Evolutionary conservation across 2,113 vertebrate species (phyloP).

Genomic region (Proteles cristata): DNA sequence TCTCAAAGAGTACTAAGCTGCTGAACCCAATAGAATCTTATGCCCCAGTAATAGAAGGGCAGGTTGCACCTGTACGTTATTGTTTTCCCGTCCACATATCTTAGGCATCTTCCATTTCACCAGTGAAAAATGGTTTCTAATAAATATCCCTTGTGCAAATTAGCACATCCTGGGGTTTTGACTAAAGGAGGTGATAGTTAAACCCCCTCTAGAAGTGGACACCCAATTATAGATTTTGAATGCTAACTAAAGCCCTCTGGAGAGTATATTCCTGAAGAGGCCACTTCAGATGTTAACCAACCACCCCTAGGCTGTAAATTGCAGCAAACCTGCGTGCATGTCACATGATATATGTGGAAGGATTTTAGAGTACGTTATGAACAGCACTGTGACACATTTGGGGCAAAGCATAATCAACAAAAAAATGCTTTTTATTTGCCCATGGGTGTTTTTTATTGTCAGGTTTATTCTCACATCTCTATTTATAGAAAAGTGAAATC

Average conservation of each 20-base stretch:
- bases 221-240: not conserved
- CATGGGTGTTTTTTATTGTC: not conserved
- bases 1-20: not conserved
- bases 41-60: not conserved
- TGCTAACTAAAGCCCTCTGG: not conserved
- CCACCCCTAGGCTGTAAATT: not conserved
- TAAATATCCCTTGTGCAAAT: not conserved
- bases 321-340: not conserved
- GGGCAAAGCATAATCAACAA: not conserved
- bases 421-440: constrained; percentile 31
- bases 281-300: not conserved
- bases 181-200: not conserved
- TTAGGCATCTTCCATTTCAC: not conserved
- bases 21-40: not conserved
- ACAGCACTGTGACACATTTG: not conserved
- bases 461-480: constrained; percentile 1
- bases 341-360: not conserved
- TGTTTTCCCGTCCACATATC: not conserved
- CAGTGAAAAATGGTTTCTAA: constrained; percentile 2
- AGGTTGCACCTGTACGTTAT: not conserved
- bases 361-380: not conserved
- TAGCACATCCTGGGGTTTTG: not conserved
- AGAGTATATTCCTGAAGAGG: not conserved
- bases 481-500: not conserved
- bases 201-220: not conserved